Evolutionary conservation across 2,113 vertebrate species (phyloP), one percentile per base, ranked within the genome.

Genomic region (Condylura cristata): DNA sequence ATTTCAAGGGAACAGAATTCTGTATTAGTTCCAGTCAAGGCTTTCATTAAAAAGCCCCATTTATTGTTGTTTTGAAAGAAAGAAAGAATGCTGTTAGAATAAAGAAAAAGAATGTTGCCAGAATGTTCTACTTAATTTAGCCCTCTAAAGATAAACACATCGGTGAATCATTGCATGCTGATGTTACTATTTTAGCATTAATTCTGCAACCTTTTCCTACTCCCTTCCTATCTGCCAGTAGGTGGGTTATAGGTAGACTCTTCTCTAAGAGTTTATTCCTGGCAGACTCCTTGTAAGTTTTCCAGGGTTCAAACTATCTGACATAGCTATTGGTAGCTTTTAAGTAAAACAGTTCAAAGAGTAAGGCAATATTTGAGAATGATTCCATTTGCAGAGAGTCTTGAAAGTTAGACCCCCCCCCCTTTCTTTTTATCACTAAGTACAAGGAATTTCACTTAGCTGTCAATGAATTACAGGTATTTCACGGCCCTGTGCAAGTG

Each of bases 61-160:
- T 94, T 58, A n/a, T 71, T 80, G 66, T 78, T 94, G 78, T 81
- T 91, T 90, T 87, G 51, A n/a, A 56, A 46, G 71, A 70, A 78
- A 71, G 34, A 91, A 63, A 81, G 34, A 86, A 88, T 79, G 41
- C n/a, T 93, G 60, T 91, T 91, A 79, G 86, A 90, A 94, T 86
- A 91, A 97, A 94, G 74, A 87, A 92, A 89, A 86, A 20, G 46
- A 94, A 48, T n/a, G 88, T 68, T 70, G 30, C 91, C 86, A 86
- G 70, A 86, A 89, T 74, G 91, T 93, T 94, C 87, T 92, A 48
- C 92, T 90, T 94, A 94, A 96, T 96, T 94, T 97, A 97, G 93
- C 85, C 74, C 30, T 89, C 81, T 93, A 39, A 75, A 96, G 95
- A 96, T 92, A 93, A 96, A 96, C 90, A 95, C 22, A 0, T 51